Evolutionary conservation across 2,797 vertebrate genomes (phyloP).

Genomic region (Lepilemur septentrionalis): DNA sequence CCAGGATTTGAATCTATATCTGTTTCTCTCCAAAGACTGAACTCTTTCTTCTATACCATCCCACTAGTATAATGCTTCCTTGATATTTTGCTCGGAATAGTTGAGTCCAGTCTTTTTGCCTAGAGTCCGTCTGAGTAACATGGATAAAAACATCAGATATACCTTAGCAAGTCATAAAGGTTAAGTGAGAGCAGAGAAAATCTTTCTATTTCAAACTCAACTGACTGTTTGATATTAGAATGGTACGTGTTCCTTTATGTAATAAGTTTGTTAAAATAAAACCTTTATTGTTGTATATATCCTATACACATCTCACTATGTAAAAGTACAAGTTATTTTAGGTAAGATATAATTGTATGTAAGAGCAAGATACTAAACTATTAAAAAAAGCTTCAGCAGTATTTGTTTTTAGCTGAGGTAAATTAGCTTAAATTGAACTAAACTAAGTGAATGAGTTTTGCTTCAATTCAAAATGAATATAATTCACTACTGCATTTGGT

Average conservation of each 20-base stretch:
- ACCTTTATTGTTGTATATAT: neutral
- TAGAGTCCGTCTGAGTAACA: neutral
- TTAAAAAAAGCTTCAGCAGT: neutral
- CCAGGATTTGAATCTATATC: neutral
- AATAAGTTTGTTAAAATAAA: slow-evolving; percentile 7
- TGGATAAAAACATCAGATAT: neutral
- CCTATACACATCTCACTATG: no score
- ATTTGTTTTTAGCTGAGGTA: neutral
- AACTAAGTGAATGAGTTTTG: slow-evolving; percentile 18
- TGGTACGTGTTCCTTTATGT: neutral
- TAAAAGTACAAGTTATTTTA: neutral
- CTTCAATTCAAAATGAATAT: neutral
- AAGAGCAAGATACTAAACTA: slow-evolving; percentile 37
- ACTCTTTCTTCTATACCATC: neutral
- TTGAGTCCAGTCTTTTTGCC: neutral
- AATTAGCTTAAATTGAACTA: neutral
- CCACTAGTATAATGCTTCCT: neutral
- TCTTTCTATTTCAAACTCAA: neutral
- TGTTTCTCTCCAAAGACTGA: neutral
- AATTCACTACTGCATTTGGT: neutral
- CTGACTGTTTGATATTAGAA: neutral
- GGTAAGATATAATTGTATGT: neutral
- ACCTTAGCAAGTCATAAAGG: neutral
- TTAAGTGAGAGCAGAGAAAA: neutral
- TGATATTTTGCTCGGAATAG: neutral